Conservation (phyloP, 2,113 vertebrate genomes). For the Terrapene triunguis region DNA sequence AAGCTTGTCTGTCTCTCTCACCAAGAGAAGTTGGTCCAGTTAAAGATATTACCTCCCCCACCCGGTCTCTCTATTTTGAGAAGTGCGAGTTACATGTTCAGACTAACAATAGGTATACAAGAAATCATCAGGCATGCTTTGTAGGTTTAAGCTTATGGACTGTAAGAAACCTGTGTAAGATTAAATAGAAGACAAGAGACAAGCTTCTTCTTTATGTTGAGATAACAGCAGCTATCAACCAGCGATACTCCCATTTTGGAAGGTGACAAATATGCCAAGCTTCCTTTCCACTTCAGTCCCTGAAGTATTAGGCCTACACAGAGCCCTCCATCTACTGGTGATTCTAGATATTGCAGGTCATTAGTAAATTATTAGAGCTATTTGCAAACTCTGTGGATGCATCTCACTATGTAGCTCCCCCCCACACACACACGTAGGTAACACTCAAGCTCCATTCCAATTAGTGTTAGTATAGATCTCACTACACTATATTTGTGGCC, state of each 20-base stretch:
- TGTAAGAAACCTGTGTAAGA: not conserved
- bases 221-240: not conserved
- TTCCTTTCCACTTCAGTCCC: not conserved
- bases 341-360: not conserved
- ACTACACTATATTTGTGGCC: not conserved
- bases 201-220: not conserved
- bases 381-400: not conserved
- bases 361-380: not conserved
- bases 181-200: not conserved
- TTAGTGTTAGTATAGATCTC: not conserved
- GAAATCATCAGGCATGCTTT: not conserved
- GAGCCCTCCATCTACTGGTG: not conserved
- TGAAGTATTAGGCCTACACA: not conserved
- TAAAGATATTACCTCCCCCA: not conserved
- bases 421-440: rapidly evolving
- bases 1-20: not conserved
- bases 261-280: not conserved
- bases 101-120: not conserved
- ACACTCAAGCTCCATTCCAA: not conserved
- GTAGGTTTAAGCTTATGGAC: not conserved
- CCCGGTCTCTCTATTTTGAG: not conserved
- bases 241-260: not conserved
- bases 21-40: not conserved
- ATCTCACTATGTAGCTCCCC: rapidly evolving
- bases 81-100: not conserved